A percentile compares a stretch with the other conserved stretches of the same genome.
Conservation (phyloP, 2,888 invertebrate genomes). For the Achlya flavicornis region DNA sequence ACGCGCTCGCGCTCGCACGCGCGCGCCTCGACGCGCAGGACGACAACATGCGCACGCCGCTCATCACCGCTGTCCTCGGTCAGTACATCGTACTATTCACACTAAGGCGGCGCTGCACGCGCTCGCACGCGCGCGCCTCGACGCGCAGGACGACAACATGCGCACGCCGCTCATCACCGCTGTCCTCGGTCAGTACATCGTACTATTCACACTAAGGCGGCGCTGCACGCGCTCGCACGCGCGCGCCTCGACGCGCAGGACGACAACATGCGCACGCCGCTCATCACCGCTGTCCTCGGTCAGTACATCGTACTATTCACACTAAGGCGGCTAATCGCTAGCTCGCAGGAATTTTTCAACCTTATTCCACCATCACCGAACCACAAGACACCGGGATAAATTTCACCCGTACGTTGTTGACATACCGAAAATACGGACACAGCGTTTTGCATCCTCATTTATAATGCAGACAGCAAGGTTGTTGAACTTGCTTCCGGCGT, state of each 20-base stretch:
- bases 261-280: constrained; percentile 88
- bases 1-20: constrained; percentile 86
- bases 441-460: too few species aligned
- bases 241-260: constrained; percentile 90
- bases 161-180: constrained; percentile 93
- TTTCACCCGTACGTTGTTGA: too few species aligned
- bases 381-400: too few species aligned
- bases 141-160: constrained; percentile 88
- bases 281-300: constrained; percentile 88
- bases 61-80: constrained; percentile 88
- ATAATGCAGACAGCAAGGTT: not conserved
- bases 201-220: too few species aligned
- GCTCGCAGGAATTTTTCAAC: not conserved
- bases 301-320: too few species aligned
- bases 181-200: constrained; percentile 76
- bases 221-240: constrained; percentile 87
- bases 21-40: constrained; percentile 90
- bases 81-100: too few species aligned
- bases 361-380: too few species aligned
- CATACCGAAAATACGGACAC: too few species aligned
- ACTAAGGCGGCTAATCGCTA: too few species aligned
- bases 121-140: constrained; percentile 87
- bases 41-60: constrained; percentile 88
- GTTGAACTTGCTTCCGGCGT: too few species aligned
- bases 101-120: constrained; percentile 86